A percentile compares a stretch with the other conserved stretches of the same genome.
phyloP scores from a whole-genome alignment of 2,113 vertebrate species.

The Eulemur rufifrons region DNA sequence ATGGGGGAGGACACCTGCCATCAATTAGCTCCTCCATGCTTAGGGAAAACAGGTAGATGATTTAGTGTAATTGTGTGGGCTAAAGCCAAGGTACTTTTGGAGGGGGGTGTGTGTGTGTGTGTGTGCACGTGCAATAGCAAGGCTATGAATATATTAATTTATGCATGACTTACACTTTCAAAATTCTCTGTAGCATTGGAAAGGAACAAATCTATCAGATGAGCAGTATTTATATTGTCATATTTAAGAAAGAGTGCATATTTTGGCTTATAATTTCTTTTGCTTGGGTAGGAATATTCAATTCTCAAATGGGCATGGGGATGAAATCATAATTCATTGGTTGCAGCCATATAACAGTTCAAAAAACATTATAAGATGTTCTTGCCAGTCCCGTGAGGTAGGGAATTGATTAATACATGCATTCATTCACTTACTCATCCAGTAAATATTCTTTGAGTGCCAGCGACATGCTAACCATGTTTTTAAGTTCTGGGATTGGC shows the following conservation, averaged over 20 bases:
- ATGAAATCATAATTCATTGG: not conserved
- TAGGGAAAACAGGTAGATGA: constrained; percentile 40
- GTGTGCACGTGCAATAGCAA: not conserved
- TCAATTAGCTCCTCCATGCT: constrained; percentile 18
- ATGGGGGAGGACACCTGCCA: not conserved
- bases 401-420: not conserved
- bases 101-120: not conserved
- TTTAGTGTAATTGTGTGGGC: constrained; percentile 48
- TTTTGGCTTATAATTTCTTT: not conserved
- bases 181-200: not conserved
- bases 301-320: not conserved
- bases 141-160: not conserved
- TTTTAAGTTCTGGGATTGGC: not conserved
- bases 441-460: not conserved
- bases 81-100: constrained; percentile 27
- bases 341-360: not conserved
- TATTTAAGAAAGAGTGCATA: not conserved
- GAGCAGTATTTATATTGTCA: not conserved
- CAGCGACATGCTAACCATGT: too few relatives aligned
- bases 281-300: not conserved
- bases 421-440: not conserved
- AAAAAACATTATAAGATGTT: not conserved
- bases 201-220: not conserved
- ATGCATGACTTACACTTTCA: not conserved
- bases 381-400: not conserved